Evolutionary conservation across 2,113 vertebrate genomes (phyloP).

Genomic region (Tyrannus savana): DNA sequence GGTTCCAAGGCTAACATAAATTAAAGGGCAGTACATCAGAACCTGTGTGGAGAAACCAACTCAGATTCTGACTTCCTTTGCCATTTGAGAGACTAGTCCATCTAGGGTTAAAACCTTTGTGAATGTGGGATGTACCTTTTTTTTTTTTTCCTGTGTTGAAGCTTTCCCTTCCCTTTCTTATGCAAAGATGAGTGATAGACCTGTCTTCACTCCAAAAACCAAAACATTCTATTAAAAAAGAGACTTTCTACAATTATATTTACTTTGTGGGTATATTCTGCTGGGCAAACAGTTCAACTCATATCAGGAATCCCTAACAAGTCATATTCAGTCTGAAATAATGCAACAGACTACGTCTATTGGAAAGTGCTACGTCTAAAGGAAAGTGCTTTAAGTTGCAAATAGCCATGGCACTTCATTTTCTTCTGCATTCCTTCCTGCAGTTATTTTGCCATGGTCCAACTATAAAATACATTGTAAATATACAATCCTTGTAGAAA

Average conservation of each 20-base stretch:
- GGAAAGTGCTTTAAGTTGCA: background rate
- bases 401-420: background rate
- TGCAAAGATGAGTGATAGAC: background rate
- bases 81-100: background rate
- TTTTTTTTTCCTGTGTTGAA: background rate
- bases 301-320: slow-evolving; percentile 22
- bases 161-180: background rate
- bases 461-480: background rate
- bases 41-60: background rate
- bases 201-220: background rate
- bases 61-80: background rate
- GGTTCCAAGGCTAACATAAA: background rate
- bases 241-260: background rate
- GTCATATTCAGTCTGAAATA: slow-evolving; percentile 27
- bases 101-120: background rate
- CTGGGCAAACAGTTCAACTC: background rate
- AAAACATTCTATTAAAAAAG: background rate
- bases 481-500: background rate
- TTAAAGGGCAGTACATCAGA: background rate
- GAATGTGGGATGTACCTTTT: background rate
- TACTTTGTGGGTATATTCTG: background rate
- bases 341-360: slow-evolving; percentile 21
- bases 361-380: too few relatives aligned
- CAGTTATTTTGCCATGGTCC: background rate
- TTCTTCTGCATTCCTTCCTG: background rate